Percentiles rank a stretch among this genome's conserved stretches.
These are phyloP conservation scores for Chanos chanos DNA, from an alignment of 2,797 vertebrate species.

Conservation along the genomic window DNA sequence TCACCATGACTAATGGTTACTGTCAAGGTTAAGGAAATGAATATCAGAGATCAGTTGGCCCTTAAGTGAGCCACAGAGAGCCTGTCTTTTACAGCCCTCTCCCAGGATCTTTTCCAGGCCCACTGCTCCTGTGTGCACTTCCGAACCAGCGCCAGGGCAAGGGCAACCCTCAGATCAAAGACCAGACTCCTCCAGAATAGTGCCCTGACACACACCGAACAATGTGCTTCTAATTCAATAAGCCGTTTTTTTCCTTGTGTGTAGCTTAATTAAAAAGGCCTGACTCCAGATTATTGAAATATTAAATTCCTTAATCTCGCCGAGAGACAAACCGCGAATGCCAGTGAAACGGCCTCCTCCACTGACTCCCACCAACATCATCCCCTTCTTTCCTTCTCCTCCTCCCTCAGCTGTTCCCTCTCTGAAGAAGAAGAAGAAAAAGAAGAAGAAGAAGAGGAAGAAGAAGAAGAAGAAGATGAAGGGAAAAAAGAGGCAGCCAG, in stretches of 20 bases:
- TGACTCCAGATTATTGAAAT: conserved; percentile 64
- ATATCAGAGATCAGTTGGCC: conserved; percentile 45
- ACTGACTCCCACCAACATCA: background rate
- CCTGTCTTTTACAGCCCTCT: conserved; percentile 4
- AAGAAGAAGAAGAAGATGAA: background rate
- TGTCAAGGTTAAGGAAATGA: conserved; percentile 58
- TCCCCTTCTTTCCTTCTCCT: background rate
- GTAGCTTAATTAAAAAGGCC: conserved; percentile 63
- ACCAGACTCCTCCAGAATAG: conserved; percentile 33
- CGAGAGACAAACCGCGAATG: conserved; percentile 44
- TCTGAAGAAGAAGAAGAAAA: background rate
- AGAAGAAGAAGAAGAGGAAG: conserved; percentile 6
- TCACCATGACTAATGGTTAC: conserved; percentile 57
- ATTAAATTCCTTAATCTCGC: conserved; percentile 56
- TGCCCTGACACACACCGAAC: conserved; percentile 49
- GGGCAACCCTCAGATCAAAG: conserved; percentile 42
- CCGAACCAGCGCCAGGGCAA: conserved; percentile 50
- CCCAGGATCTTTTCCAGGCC: conserved; percentile 6
- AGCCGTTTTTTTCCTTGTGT: conserved; percentile 51
- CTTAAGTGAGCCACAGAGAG: conserved; percentile 34
- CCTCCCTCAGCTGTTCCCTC: conserved; percentile 35
- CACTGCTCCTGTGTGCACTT: conserved; percentile 47
- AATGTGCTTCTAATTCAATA: conserved; percentile 59
- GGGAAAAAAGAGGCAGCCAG: conserved; percentile 52
- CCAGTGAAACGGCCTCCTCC: conserved; percentile 39